A percentile compares a stretch with the other conserved stretches of the same genome.
Evolutionary conservation across 2,888 invertebrate genomes (phyloP).

Genomic region (Blastobasis adustella): DNA sequence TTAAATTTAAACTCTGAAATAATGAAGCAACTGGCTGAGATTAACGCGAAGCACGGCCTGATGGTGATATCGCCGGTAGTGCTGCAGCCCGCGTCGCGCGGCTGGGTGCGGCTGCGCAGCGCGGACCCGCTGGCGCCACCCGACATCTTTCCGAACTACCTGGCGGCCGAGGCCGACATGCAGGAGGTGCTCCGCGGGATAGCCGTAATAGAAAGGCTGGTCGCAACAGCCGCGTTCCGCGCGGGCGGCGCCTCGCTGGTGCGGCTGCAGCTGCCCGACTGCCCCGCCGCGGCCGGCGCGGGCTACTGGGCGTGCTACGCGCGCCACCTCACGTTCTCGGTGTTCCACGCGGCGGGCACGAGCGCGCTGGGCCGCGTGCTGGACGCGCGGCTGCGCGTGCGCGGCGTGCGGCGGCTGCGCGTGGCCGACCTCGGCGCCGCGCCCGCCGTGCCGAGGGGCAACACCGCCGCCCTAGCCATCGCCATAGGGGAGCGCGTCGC

Average conservation of each 20-base stretch:
- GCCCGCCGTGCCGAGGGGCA: conserved; percentile 33
- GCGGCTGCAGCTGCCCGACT: conserved; percentile 25
- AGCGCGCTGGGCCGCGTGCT: conserved; percentile 36
- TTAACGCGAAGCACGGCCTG: conserved; percentile 26
- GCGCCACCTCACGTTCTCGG: conserved; percentile 40
- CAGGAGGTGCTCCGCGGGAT: conserved; percentile 31
- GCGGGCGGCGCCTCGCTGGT: conserved; percentile 26
- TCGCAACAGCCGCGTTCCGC: conserved; percentile 22
- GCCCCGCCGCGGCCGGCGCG: conserved; percentile 26
- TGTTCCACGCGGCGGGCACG: conserved; percentile 43
- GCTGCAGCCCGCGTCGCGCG: conserved; percentile 35
- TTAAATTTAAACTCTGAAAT: conserved; percentile 21
- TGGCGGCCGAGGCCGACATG: conserved; percentile 34
- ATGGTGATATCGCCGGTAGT: conserved; percentile 32
- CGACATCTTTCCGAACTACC: conserved; percentile 37
- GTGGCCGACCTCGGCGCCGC: conserved; percentile 38
- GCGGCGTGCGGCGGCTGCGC: conserved; percentile 30
- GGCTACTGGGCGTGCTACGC: conserved; percentile 47
- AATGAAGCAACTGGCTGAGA: conserved; percentile 26
- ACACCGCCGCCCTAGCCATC: conserved; percentile 39
- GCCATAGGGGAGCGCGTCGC: conserved; percentile 37
- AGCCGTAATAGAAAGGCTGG: conserved; percentile 31
- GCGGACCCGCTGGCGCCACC: conserved; percentile 28
- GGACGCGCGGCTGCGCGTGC: conserved; percentile 37
- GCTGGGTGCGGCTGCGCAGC: conserved; percentile 34